Base-by-base conservation (phyloP, 2,888 invertebrate species). In the Tetramorium bicarinatum region DNA sequence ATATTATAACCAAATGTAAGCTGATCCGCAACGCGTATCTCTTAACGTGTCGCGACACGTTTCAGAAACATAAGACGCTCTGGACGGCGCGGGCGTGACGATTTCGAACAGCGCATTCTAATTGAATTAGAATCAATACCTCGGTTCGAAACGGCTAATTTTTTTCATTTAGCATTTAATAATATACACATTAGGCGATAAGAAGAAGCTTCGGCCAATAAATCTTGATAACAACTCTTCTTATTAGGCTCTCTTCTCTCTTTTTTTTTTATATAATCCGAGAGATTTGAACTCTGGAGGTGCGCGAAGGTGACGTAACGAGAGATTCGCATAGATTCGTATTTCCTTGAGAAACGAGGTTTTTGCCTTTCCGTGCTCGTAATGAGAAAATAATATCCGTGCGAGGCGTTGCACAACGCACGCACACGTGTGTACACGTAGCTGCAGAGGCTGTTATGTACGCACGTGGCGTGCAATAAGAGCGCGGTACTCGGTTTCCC, bases 301-400 rank as follows among this genome's bases (percentile, higher is more conserved):
- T 29, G 11, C 18, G 6, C 18, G 11, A 0, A n/a, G 7, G 11
- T 71, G 21, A 71, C 34, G 34, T 52, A 49, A 71, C 34, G 2
- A 13, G 29, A 34, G 29, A 34, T 34, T 47, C 49, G 4, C 18
- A 13, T 1, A n/a, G 25, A 25, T 62, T 34, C 15, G 3, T 6
- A 13, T 54, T 18, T 56, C 13, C 4, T 29, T 9, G 41, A 29
- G 18, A 77, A 21, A 13, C 52, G 11, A 1, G 18, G 2, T 54
- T 56, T 67, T 29, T 61, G 18, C 8, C 21, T 67, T 29, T 67
- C 41, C 61, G 61, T 66, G 25, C 9, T 11, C 29, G 1, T 56
- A 67, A 67, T 56, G 21, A 77, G 74, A 47, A 72, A 76, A 77
- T 67, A 67, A 77, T 54, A 54, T n/a, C n/a, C n/a, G n/a, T 64